These are phyloP conservation scores for Oryctes rhinoceros DNA, from an alignment of 1,140 invertebrate species.

Conservation along the genomic window DNA sequence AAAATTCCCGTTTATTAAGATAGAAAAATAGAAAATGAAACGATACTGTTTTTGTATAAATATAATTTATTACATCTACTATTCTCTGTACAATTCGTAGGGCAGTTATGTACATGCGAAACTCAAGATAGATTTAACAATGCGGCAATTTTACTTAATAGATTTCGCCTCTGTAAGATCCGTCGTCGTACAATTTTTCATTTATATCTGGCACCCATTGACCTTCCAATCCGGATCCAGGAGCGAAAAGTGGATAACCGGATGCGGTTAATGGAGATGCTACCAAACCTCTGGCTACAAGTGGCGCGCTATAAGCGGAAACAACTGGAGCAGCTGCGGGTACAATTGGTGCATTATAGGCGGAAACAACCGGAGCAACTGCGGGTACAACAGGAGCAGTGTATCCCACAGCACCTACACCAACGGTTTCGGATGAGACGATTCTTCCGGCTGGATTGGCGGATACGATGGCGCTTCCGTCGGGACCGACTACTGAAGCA, in stretches of 20 bases:
- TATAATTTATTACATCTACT: conserved; percentile 37
- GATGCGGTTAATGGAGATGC: conserved; percentile 9
- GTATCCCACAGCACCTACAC: conserved; percentile 53
- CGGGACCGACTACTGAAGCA: conserved; percentile 47
- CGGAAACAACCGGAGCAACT: not conserved
- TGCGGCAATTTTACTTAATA: conserved; percentile 26
- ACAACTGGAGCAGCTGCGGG: not conserved
- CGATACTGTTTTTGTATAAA: not conserved
- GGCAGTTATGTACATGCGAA: conserved; percentile 5
- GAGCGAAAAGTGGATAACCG: conserved; percentile 8
- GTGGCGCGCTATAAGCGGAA: conserved; percentile 17
- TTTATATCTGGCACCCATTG: conserved; percentile 49
- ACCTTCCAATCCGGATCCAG: conserved; percentile 44
- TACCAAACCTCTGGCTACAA: not conserved
- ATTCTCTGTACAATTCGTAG: conserved; percentile 20
- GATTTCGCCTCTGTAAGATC: conserved; percentile 49
- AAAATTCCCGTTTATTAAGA: not conserved
- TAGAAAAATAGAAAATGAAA: not conserved
- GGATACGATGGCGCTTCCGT: conserved; percentile 46
- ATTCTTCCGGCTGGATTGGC: conserved; percentile 47
- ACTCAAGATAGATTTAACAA: not conserved
- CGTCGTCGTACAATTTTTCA: conserved; percentile 51
- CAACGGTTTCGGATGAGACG: conserved; percentile 44
- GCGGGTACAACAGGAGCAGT: conserved; percentile 46
- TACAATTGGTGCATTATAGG: conserved; percentile 19